Evolutionary conservation across 1,140 invertebrate species (phyloP), one percentile per base, ranked within the genome.

Genomic region (Macrobrachium rosenbergii): DNA sequence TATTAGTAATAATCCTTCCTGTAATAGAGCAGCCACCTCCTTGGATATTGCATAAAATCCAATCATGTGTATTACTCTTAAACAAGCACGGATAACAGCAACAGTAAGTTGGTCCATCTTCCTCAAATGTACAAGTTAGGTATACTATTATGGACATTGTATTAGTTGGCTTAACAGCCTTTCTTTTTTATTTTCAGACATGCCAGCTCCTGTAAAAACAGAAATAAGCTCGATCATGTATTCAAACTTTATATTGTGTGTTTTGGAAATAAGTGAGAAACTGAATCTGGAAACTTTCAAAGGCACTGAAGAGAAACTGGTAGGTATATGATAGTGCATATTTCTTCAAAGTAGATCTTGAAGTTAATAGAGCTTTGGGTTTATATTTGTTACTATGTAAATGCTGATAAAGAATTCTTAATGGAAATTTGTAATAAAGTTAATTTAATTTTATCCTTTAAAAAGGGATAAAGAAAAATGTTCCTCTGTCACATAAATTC

Each of bases 241-340:
- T 62, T 23, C 62, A 63, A 82, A 88, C 58, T 88, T 76, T 79
- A 80, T 88, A 16, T 60, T n/a, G 7, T 83, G 75, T 80, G 64
- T 75, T 43, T 64, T 88, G 52, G 87, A 88, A 62, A 88, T 88
- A n/a, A 45, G 75, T n/a, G 76, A 84, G 59, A 88, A 88, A 45
- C 23, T 88, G n/a, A 82, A 88, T 59, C 62, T 88, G 45, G 69
- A 37, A 16, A 84, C 82, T 58, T 88, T 62, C 23, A 83, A 75
- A 75, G 59, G 75, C 85, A 67, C 73, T 19, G 73, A 86, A 87
- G 8, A 21, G n/a, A 10, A 76, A 19, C 59, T 28, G 76, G 88
- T 86, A 58, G 77, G 69, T 88, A 6, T 45, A 45, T 64, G 37
- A 21, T 14, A n/a, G 2, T 76, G 8, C 58, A 62, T 45, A 62